Evolutionary conservation across 2,113 vertebrate genomes (phyloP).

Genomic region (Alosa alosa): DNA sequence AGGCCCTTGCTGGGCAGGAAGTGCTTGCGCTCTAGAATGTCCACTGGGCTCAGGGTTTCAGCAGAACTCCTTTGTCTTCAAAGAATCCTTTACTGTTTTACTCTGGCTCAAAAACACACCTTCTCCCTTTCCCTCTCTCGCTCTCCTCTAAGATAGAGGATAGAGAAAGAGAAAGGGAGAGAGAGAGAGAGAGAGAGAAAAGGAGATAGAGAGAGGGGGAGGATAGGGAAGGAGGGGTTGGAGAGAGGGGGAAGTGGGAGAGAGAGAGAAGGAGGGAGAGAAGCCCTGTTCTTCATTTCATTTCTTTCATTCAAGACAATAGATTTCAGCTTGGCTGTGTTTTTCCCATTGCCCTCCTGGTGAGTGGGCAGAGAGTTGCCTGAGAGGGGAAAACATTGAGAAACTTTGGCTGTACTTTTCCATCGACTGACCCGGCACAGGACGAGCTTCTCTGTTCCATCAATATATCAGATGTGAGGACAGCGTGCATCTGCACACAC

Average conservation of each 20-base stretch:
- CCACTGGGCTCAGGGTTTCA: conserved; percentile 30
- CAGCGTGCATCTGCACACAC: not conserved
- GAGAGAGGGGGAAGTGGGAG: not conserved
- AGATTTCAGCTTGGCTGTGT: not conserved
- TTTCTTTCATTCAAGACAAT: conserved; percentile 31
- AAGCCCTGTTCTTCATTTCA: not conserved
- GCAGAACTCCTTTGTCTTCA: conserved; percentile 36
- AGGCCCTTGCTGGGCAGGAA: conserved; percentile 38
- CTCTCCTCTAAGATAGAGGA: conserved; percentile 21
- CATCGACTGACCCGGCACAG: not conserved
- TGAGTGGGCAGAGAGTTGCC: not conserved
- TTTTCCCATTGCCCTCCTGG: not conserved
- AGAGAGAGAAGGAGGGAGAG: not conserved
- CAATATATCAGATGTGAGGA: not conserved
- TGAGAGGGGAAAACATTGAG: not conserved
- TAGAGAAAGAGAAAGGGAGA: conserved; percentile 17
- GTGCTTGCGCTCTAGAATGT: conserved; percentile 40
- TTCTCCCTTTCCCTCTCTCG: not conserved
- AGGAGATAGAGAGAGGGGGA: not conserved
- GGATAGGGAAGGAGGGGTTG: not conserved
- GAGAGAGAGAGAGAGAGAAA: not conserved
- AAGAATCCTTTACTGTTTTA: not conserved
- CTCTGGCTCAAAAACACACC: not conserved
- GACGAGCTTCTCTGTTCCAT: not conserved
- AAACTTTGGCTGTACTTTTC: not conserved